These are phyloP conservation scores for Pyrrhosoma nymphula DNA, from an alignment of 2,888 invertebrate genomes.

Conservation along the genomic window DNA sequence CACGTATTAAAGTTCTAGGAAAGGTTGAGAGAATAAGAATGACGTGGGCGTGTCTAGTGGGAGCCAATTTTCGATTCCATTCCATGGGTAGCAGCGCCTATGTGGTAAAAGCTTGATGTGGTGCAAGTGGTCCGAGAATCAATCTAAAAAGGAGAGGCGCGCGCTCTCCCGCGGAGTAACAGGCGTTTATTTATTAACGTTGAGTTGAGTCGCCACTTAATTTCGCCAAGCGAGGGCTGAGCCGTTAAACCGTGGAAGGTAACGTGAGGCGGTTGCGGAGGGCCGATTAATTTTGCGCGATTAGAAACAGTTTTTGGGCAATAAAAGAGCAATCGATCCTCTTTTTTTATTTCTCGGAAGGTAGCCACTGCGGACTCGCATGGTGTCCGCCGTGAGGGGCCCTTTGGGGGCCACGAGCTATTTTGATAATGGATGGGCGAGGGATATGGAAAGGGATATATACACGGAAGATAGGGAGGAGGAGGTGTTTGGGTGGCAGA, in stretches of 20 bases:
- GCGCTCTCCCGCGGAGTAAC: neutral
- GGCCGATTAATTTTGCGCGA: neutral
- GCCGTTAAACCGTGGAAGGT: neutral
- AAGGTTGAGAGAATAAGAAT: neutral
- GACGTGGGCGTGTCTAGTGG: neutral
- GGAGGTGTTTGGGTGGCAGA: neutral
- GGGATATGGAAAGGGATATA: neutral
- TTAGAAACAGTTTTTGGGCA: neutral
- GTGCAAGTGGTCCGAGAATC: neutral
- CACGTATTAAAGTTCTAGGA: too few species aligned
- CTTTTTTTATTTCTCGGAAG: neutral
- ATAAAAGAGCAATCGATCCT: neutral
- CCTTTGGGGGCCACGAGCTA: neutral
- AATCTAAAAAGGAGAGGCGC: neutral
- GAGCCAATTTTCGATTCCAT: neutral
- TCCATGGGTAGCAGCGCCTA: neutral
- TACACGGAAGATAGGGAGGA: neutral
- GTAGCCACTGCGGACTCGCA: neutral
- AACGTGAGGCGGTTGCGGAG: neutral
- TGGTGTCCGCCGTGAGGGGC: neutral
- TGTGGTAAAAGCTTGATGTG: neutral
- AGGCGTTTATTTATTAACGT: neutral
- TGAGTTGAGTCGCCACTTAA: neutral
- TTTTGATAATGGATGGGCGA: slow-evolving; percentile 15
- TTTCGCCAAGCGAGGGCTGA: neutral